A percentile compares a stretch with the other conserved stretches of the same genome.
These are phyloP conservation scores for Aegotheles bennettii DNA, from an alignment of 2,113 vertebrate species.

Conservation along the genomic window DNA sequence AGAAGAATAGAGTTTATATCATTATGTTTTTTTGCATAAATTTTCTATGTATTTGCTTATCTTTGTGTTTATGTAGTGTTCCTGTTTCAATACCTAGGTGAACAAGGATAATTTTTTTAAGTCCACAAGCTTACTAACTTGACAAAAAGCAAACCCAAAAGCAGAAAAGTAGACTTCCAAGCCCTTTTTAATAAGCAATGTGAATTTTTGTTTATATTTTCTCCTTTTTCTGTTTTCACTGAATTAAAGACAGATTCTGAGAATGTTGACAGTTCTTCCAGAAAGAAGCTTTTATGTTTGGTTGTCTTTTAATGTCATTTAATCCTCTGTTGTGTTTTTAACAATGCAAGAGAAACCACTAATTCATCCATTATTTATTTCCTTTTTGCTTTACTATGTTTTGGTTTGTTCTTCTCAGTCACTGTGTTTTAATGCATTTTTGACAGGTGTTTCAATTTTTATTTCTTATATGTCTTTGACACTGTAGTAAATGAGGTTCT, in stretches of 20 bases:
- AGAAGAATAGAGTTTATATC: background rate
- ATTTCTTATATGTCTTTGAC: background rate
- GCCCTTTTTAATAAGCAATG: background rate
- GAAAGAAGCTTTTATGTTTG: constrained; percentile 14
- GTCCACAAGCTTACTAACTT: background rate
- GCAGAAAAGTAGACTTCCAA: background rate
- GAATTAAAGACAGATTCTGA: background rate
- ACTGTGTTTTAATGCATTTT: background rate
- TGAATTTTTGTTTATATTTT: background rate
- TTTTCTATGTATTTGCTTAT: background rate
- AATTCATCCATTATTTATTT: constrained; percentile 47
- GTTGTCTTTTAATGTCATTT: constrained; percentile 10
- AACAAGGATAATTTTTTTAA: background rate
- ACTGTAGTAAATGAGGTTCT: background rate
- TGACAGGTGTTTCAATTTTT: background rate
- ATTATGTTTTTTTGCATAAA: background rate
- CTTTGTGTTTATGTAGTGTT: background rate
- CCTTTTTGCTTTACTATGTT: background rate
- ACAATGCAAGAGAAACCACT: constrained; percentile 2
- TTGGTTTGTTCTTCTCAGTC: constrained; percentile 25
- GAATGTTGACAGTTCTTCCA: constrained; percentile 13
- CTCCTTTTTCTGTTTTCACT: background rate
- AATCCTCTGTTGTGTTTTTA: constrained; percentile 14
- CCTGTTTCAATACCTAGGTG: background rate
- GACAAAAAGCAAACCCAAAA: background rate